Conservation (phyloP, 1,140 invertebrate genomes). For the Cyclina sinensis region DNA sequence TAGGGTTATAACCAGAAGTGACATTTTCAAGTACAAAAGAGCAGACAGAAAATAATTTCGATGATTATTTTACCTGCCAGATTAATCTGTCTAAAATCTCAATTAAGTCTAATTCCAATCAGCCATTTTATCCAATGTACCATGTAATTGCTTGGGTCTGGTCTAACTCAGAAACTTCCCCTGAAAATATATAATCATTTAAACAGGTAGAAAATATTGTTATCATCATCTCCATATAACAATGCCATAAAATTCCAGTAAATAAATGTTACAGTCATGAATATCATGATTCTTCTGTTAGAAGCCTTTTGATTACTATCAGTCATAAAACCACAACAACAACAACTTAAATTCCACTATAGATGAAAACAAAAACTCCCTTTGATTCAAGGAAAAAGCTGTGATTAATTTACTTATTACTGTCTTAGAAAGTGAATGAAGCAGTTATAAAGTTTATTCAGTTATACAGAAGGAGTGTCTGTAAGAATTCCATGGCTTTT, state of each 20-base stretch:
- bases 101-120: background rate
- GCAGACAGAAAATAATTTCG: background rate
- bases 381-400: no score
- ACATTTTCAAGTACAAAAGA: no score
- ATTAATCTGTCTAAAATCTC: background rate
- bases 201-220: conserved; percentile 13
- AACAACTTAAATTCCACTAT: no score
- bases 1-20: no score
- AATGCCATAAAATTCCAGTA: background rate
- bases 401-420: no score
- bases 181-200: background rate
- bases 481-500: background rate
- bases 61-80: background rate
- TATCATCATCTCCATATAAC: background rate
- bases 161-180: background rate
- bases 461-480: background rate
- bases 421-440: no score
- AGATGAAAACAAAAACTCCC: no score
- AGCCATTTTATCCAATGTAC: background rate
- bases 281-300: no score
- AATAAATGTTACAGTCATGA: background rate
- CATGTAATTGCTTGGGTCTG: background rate
- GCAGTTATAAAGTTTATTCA: background rate
- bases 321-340: no score
- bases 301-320: no score